Percentiles rank a stretch among this genome's conserved stretches.
phyloP scores from a whole-genome alignment of 2,797 vertebrate species.

The Neosilurus hyrtlii region DNA sequence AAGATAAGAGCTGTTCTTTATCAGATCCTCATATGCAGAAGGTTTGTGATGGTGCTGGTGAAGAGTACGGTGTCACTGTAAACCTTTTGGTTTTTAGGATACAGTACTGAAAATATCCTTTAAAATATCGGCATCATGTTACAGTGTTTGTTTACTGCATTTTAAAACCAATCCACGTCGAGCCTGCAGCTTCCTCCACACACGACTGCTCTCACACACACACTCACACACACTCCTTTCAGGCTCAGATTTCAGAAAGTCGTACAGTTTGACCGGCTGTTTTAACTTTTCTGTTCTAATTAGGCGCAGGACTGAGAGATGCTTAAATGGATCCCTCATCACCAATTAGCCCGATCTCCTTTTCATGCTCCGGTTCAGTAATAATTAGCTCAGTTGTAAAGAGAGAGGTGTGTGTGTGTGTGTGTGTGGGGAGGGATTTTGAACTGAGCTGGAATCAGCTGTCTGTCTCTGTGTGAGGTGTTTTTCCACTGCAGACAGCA shows the following conservation, averaged over 20 bases:
- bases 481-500: slow-evolving; percentile 42
- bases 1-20: slow-evolving; percentile 4
- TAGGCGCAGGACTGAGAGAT: slow-evolving; percentile 38
- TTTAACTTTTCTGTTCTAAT: slow-evolving; percentile 45
- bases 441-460: slow-evolving; percentile 18
- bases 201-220: slow-evolving; percentile 14
- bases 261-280: slow-evolving; percentile 39
- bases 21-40: not conserved
- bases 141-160: not conserved
- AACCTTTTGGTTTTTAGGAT: not conserved
- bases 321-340: slow-evolving; percentile 51
- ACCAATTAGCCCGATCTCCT: slow-evolving; percentile 45
- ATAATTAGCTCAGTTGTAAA: slow-evolving; percentile 42
- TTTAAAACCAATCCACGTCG: not conserved
- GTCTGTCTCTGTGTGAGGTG: slow-evolving; percentile 47
- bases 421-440: not conserved
- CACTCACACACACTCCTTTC: slow-evolving; percentile 17
- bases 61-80: not conserved
- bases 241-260: slow-evolving; percentile 48
- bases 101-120: not conserved
- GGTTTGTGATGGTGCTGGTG: not conserved
- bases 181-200: not conserved
- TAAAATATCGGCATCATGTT: not conserved
- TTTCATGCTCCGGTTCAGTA: slow-evolving; percentile 35
- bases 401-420: not conserved